phyloP scores from a whole-genome alignment of 2,113 vertebrate species.

The Ovis aries region ARS-UI_Ramb_v3.0 NC_056059.1:92966001-92966500 shows the following conservation, averaged over 20 bases:
- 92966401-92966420: not conserved
- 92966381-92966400: not conserved
- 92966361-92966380: not conserved
- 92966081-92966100: not conserved
- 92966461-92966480: not conserved
- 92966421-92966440: not conserved
- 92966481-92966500: not conserved
- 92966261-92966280: not conserved
- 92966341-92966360: fast-evolving
- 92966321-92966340: not conserved
- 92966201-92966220: not conserved
- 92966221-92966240: not conserved
- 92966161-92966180: not conserved
- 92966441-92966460: no score
- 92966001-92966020: not conserved
- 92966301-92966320: not conserved
- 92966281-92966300: not conserved
- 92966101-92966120: not conserved
- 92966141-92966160: not conserved
- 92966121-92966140: not conserved
- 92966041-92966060: not conserved
- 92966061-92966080: not conserved
- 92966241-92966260: not conserved
- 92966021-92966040: not conserved
- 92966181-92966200: not conserved